Evolutionary conservation across 2,113 vertebrate genomes (phyloP), one percentile per base, ranked within the genome.

Genomic region (Spilogale gracilis): DNA sequence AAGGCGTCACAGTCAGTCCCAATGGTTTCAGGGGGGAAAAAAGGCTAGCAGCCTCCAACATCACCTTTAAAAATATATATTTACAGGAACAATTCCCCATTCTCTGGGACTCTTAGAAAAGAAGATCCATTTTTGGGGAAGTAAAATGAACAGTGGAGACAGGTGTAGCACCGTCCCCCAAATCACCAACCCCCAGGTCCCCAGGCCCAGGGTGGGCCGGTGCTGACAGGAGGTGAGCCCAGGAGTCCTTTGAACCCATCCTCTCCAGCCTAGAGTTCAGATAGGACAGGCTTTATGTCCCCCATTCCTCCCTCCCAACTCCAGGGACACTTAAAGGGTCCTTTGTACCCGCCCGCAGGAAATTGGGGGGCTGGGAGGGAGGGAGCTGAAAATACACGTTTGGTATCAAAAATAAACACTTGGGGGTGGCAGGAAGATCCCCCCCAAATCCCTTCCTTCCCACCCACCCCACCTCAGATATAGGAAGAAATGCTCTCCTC

Each of bases 391-490:
- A 98, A 97, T 98, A 97, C 96, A 97, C 0, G 25, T 98, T 97
- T 97, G 98, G 93, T 98, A 98, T 98, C 95, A 98, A 98, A 98
- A 98, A 98, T 98, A 98, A 98, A 98, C 97, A 97, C 96, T 88
- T 97, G 97, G 86, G 95, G 90, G 94, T 5, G 52, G 96, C 86
- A 95, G 97, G 97, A 96, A 97, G 97, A 97, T 76, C 5, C n/a
- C 63, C 91, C 97, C 96, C 79, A 45, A 95, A 96, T 90, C 97
- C 98, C 94, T 97, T 96, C 93, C 96, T 97, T 97, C 95, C 95
- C 96, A 95, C 95, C 97, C 95, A 97, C 97, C 97, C 95, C 96
- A 95, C 80, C 65, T 95, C 92, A 84, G 89, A 97, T 93, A 95
- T 43, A 97, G 96, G 96, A 96, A 97, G 97, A 97, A 91, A 96